Conservation (phyloP, 53 echinoderm and acorn worm genomes). For the Arbacia lixula region DNA sequence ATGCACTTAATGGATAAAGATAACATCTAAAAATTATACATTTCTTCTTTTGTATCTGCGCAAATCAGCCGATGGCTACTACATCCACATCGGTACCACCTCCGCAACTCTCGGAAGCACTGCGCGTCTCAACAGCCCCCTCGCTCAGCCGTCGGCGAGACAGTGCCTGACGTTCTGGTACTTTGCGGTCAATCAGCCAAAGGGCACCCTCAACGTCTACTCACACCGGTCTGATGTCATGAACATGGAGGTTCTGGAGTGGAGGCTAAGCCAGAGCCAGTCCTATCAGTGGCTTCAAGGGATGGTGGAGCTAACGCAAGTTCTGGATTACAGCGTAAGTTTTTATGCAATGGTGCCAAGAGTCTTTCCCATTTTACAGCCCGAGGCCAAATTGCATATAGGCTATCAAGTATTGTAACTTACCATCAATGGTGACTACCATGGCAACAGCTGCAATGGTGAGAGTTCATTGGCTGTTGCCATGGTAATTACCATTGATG, state of each 20-base stretch:
- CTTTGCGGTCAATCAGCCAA: neutral
- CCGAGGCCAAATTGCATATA: too few relatives aligned
- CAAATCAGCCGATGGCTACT: conserved; percentile 6
- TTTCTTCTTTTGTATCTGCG: too few relatives aligned
- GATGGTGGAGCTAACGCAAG: neutral
- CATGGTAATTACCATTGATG: too few relatives aligned
- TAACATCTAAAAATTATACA: too few relatives aligned
- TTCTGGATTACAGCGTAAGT: neutral
- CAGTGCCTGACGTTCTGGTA: conserved; percentile 26
- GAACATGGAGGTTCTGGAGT: neutral
- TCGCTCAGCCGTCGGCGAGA: neutral
- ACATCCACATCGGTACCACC: neutral
- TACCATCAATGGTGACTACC: too few relatives aligned
- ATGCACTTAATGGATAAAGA: too few relatives aligned
- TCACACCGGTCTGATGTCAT: neutral
- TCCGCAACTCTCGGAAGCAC: neutral
- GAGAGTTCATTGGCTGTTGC: too few relatives aligned
- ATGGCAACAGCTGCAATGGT: too few relatives aligned
- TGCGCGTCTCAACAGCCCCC: neutral
- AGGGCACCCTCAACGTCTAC: neutral
- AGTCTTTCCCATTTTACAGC: too few relatives aligned
- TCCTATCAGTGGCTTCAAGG: neutral
- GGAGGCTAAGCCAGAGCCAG: neutral
- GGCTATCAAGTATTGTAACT: too few relatives aligned
- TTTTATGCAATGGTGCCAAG: neutral